These are phyloP conservation scores for Laspeyria flexula DNA, from an alignment of 2,888 invertebrate species.

Conservation along the genomic window DNA sequence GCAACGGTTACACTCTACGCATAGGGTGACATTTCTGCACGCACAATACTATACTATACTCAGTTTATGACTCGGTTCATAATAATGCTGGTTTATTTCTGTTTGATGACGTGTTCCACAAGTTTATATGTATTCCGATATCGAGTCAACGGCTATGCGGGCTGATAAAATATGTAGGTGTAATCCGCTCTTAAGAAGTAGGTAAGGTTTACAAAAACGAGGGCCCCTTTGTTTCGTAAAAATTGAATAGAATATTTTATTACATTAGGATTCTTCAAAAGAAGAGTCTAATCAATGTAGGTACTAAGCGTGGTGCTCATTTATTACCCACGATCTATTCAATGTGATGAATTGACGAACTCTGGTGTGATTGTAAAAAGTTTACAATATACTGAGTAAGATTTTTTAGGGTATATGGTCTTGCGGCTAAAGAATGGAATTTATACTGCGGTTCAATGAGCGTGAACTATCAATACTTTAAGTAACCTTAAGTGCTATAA, in stretches of 20 bases:
- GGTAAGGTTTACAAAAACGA: conserved; percentile 3
- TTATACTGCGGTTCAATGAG: too few species aligned
- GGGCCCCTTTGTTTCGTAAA: conserved; percentile 21
- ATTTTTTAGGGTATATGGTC: neutral
- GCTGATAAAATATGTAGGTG: neutral
- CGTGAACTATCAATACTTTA: too few species aligned
- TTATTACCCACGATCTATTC: conserved; percentile 19
- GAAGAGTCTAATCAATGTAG: too few species aligned
- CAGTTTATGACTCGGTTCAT: neutral
- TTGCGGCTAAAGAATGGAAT: too few species aligned
- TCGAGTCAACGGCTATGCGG: neutral
- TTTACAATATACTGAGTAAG: neutral
- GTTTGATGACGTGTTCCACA: neutral
- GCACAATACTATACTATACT: conserved; percentile 8
- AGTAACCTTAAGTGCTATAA: too few species aligned
- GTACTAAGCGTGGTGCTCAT: conserved; percentile 17
- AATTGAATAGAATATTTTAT: conserved; percentile 13
- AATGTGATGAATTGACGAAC: conserved; percentile 21
- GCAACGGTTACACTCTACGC: conserved; percentile 66
- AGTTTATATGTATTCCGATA: too few species aligned
- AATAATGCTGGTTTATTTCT: neutral
- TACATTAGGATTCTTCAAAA: conserved; percentile 3
- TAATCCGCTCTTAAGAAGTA: neutral
- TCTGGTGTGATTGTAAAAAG: conserved; percentile 5
- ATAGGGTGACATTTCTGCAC: conserved; percentile 68